phyloP scores from a whole-genome alignment of 2,113 vertebrate species.

The Pluvianellus socialis region DNA sequence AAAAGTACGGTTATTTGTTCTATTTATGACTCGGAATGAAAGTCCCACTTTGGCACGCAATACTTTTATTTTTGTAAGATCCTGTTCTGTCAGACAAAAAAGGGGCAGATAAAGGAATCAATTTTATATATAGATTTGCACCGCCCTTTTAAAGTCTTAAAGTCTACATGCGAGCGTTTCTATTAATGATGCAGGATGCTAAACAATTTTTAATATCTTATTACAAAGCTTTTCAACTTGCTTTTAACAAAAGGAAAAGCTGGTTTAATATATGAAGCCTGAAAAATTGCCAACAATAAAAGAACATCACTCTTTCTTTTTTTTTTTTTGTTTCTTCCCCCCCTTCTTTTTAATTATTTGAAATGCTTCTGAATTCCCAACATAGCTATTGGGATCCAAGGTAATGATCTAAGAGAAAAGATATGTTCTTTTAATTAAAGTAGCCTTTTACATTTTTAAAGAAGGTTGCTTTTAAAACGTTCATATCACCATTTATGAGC shows the following conservation, averaged over 20 bases:
- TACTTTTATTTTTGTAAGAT: background rate
- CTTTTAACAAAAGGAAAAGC: slow-evolving; percentile 11
- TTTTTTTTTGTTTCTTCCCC: background rate
- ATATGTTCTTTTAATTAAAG: slow-evolving; percentile 63
- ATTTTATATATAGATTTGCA: background rate
- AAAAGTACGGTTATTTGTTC: background rate
- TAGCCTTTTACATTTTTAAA: background rate
- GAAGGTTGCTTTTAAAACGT: slow-evolving; percentile 1
- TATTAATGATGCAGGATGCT: background rate
- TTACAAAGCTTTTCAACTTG: background rate
- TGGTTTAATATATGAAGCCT: slow-evolving; percentile 15
- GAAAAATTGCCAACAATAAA: slow-evolving; percentile 37
- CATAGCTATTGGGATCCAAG: slow-evolving; percentile 20
- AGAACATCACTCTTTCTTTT: background rate
- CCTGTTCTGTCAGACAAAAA: background rate
- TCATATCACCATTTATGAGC: slow-evolving; percentile 39
- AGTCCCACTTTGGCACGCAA: background rate
- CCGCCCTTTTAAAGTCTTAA: background rate
- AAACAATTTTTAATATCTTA: slow-evolving; percentile 1
- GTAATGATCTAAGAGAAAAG: slow-evolving; percentile 46
- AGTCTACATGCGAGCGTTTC: background rate
- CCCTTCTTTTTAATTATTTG: background rate
- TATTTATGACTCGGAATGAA: background rate
- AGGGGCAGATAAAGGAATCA: background rate
- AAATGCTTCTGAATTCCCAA: slow-evolving; percentile 51